These are phyloP conservation scores for Neodon shergylaensis DNA, from an alignment of 2,113 vertebrate species.

Conservation along the genomic window DNA sequence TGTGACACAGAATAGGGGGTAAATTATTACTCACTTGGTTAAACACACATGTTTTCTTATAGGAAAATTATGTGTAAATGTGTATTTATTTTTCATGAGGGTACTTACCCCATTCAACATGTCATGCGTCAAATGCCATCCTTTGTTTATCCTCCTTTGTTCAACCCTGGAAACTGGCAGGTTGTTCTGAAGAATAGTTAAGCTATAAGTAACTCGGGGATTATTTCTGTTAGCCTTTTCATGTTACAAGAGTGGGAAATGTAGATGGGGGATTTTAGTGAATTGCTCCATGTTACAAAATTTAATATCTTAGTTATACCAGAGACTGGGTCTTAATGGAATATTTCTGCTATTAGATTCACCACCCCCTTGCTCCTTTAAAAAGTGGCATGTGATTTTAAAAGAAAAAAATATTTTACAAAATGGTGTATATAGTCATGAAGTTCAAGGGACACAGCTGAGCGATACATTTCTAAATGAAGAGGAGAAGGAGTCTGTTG, in stretches of 20 bases:
- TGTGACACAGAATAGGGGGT: constrained; percentile 28
- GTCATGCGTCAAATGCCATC: background rate
- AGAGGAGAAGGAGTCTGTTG: rapidly evolving
- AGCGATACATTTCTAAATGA: background rate
- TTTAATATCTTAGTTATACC: background rate
- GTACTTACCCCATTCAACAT: background rate
- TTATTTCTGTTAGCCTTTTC: background rate
- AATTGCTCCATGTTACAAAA: background rate
- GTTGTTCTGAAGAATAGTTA: constrained; percentile 56
- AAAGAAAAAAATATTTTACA: background rate
- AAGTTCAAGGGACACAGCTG: background rate
- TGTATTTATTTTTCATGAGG: constrained; percentile 53
- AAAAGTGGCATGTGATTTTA: background rate
- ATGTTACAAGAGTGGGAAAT: background rate
- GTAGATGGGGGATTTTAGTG: background rate
- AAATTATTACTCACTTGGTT: constrained; percentile 52
- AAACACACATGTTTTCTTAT: constrained; percentile 33
- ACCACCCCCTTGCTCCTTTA: background rate
- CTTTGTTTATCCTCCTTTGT: constrained; percentile 32
- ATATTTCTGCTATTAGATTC: background rate
- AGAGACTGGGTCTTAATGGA: background rate
- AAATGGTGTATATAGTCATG: background rate
- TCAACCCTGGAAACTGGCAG: background rate
- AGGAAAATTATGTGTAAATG: constrained; percentile 15
- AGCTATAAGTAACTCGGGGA: background rate